These are phyloP conservation scores for Cheilosia grossa DNA, from an alignment of 2,888 invertebrate genomes.

Conservation along the genomic window DNA sequence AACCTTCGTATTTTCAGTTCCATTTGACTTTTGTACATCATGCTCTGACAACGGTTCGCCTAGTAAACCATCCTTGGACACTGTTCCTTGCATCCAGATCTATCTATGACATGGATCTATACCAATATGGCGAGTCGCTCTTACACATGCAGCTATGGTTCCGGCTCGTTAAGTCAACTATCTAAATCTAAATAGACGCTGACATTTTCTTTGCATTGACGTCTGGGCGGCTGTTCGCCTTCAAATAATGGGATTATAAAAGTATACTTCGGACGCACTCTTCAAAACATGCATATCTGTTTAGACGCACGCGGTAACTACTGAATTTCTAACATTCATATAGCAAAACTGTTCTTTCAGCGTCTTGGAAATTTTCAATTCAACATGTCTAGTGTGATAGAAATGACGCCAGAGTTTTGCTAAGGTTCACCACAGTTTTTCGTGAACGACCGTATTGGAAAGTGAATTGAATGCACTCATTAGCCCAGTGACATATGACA, in stretches of 20 bases:
- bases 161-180: neutral
- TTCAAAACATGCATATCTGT: conserved; percentile 17
- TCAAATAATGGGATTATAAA: conserved; percentile 4
- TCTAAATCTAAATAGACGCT: neutral
- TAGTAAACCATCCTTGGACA: neutral
- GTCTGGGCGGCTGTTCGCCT: conserved; percentile 6
- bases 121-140: conserved; percentile 2
- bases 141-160: conserved; percentile 13
- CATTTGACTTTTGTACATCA: conserved; percentile 25
- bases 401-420: conserved; percentile 13
- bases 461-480: too few relatives aligned
- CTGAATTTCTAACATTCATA: conserved; percentile 32
- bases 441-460: conserved; percentile 3
- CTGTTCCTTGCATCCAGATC: conserved; percentile 24
- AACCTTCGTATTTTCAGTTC: conserved; percentile 65
- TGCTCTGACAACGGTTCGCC: conserved; percentile 5
- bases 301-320: conserved; percentile 44
- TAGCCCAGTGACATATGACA: too few relatives aligned
- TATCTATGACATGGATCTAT: neutral
- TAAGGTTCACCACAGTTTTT: conserved; percentile 7
- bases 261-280: conserved; percentile 8
- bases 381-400: conserved; percentile 8
- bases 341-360: conserved; percentile 51
- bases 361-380: conserved; percentile 15
- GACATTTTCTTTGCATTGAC: conserved; percentile 1